Evolutionary conservation across 2,888 invertebrate species (phyloP).

Genomic region (Polylopha cassiicola): DNA sequence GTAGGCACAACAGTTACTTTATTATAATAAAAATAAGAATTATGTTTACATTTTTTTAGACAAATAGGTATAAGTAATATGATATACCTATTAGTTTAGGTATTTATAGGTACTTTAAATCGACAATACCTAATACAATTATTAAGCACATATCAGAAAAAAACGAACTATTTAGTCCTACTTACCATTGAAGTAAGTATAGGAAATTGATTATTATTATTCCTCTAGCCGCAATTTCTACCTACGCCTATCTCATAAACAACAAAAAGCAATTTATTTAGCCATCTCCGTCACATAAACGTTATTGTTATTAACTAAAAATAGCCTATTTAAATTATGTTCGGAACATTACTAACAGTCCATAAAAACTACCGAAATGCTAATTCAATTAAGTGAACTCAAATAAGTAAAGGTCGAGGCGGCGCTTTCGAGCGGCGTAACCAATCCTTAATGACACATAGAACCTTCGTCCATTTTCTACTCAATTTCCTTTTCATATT

Average conservation of each 20-base stretch:
- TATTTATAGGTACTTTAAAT: no score
- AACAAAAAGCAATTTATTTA: constrained; percentile 38
- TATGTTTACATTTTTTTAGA: no score
- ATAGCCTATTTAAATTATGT: constrained; percentile 60
- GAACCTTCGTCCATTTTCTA: constrained; percentile 73
- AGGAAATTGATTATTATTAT: no score
- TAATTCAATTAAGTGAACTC: constrained; percentile 74
- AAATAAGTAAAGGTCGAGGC: constrained; percentile 66
- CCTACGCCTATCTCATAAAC: constrained; percentile 14
- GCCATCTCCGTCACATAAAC: constrained; percentile 56
- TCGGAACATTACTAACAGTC: constrained; percentile 63
- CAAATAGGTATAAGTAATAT: no score
- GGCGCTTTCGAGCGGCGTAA: constrained; percentile 58
- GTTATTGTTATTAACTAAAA: constrained; percentile 66
- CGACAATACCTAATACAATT: no score
- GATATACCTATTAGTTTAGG: no score
- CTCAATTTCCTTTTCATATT: constrained; percentile 77
- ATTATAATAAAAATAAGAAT: no score
- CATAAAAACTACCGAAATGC: constrained; percentile 68
- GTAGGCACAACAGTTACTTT: no score
- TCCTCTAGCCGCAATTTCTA: no score
- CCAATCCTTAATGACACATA: constrained; percentile 76
- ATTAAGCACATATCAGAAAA: no score
- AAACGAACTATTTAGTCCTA: no score
- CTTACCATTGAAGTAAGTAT: no score